Evolutionary conservation across 2,888 invertebrate species (phyloP).

Genomic region (Plagodis pulveraria): DNA sequence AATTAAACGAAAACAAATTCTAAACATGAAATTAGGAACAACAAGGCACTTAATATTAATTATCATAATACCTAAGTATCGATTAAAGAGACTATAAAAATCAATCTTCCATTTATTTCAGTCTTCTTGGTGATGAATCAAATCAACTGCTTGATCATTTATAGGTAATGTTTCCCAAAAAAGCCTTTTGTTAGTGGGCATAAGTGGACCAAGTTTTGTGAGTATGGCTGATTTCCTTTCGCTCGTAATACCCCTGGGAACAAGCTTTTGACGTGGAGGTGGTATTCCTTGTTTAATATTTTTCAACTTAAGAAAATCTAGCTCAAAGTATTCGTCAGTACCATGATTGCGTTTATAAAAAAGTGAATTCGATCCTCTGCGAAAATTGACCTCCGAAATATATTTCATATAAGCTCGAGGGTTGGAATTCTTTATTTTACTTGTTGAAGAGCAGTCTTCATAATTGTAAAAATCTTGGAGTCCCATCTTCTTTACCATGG

Average conservation of each 20-base stretch:
- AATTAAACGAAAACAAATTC: no score
- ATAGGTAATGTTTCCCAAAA: slow-evolving; percentile 1
- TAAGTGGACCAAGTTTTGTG: slow-evolving; percentile 2
- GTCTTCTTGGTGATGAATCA: neutral
- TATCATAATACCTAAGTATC: no score
- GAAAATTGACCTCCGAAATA: slow-evolving; percentile 8
- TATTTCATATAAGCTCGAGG: slow-evolving; percentile 3
- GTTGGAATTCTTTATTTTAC: neutral
- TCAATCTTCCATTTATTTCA: neutral
- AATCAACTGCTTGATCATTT: neutral
- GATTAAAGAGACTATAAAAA: no score
- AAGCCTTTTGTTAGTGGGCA: neutral
- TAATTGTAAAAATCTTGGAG: neutral
- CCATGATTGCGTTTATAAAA: slow-evolving; percentile 7
- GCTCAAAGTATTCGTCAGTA: slow-evolving; percentile 3
- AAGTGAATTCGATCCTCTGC: slow-evolving; percentile 4
- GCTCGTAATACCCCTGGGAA: neutral
- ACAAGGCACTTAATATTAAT: no score
- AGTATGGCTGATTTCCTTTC: neutral
- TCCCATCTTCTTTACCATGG: neutral
- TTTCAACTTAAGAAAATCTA: slow-evolving; percentile 10
- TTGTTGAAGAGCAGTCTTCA: neutral
- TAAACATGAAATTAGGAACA: no score
- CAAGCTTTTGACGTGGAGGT: no score
- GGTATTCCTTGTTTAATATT: neutral